phyloP scores from a whole-genome alignment of 1,140 invertebrate genomes.

The Popillia japonica region DNA sequence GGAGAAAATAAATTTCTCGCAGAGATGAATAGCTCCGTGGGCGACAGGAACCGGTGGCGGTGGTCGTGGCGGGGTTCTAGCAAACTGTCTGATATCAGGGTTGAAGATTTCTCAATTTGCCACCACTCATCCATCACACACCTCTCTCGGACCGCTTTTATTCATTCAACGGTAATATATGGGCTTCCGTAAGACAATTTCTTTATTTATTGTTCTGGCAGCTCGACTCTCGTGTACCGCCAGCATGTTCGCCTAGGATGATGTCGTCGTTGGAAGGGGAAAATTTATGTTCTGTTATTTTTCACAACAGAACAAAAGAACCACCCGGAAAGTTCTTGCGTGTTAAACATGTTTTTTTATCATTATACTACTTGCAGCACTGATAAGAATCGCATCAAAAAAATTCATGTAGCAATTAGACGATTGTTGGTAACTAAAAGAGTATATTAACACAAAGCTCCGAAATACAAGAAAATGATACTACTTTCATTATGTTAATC shows the following conservation, averaged over 20 bases:
- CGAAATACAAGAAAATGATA: too few species aligned
- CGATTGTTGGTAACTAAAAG: too few species aligned
- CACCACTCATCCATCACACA: constrained; percentile 49
- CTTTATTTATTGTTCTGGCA: constrained; percentile 23
- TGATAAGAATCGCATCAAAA: too few species aligned
- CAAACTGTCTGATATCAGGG: constrained; percentile 45
- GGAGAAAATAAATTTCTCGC: constrained; percentile 52
- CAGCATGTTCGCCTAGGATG: not conserved
- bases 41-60: constrained; percentile 23
- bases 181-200: constrained; percentile 20
- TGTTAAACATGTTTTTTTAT: not conserved
- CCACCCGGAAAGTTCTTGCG: not conserved
- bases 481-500: too few species aligned
- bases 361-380: too few species aligned
- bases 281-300: not conserved
- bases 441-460: too few species aligned
- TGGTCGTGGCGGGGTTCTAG: constrained; percentile 36
- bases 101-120: constrained; percentile 54
- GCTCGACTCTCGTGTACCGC: not conserved
- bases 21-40: constrained; percentile 52
- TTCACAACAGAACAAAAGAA: not conserved
- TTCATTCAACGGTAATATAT: constrained; percentile 36
- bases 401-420: too few species aligned
- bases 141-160: constrained; percentile 41
- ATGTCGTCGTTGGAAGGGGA: not conserved